phyloP scores from a whole-genome alignment of 2,888 invertebrate genomes.

The Dynastes tityus region DNA sequence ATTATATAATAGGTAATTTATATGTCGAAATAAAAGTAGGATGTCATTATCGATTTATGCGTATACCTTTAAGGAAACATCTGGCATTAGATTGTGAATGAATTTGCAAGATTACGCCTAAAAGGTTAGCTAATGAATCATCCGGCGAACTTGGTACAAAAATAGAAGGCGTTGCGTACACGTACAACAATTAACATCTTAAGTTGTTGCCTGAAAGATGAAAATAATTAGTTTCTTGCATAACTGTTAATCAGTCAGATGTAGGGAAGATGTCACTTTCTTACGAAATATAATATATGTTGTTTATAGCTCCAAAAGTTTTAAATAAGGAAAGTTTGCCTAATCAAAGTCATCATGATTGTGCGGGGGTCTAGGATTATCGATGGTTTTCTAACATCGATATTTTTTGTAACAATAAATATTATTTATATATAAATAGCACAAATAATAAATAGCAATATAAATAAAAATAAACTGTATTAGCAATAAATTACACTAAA shows the following conservation, averaged over 20 bases:
- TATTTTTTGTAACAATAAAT: too few relatives aligned
- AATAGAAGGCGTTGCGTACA: not conserved
- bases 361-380: too few relatives aligned
- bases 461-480: too few relatives aligned
- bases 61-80: conserved; percentile 14
- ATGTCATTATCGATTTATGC: not conserved
- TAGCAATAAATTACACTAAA: too few relatives aligned
- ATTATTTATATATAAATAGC: too few relatives aligned
- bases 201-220: conserved; percentile 11
- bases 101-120: conserved; percentile 34
- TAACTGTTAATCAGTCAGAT: not conserved
- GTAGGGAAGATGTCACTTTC: not conserved
- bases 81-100: conserved; percentile 11
- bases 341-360: too few relatives aligned
- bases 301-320: too few relatives aligned
- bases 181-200: conserved; percentile 8
- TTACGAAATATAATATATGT: too few relatives aligned
- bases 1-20: not conserved
- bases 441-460: too few relatives aligned
- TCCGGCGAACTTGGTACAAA: not conserved
- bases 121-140: conserved; percentile 17
- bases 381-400: too few relatives aligned
- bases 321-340: too few relatives aligned
- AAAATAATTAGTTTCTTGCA: not conserved
- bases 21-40: conserved; percentile 17